phyloP scores from a whole-genome alignment of 1,140 invertebrate genomes.

The Aphelinus atriplicis region DNA sequence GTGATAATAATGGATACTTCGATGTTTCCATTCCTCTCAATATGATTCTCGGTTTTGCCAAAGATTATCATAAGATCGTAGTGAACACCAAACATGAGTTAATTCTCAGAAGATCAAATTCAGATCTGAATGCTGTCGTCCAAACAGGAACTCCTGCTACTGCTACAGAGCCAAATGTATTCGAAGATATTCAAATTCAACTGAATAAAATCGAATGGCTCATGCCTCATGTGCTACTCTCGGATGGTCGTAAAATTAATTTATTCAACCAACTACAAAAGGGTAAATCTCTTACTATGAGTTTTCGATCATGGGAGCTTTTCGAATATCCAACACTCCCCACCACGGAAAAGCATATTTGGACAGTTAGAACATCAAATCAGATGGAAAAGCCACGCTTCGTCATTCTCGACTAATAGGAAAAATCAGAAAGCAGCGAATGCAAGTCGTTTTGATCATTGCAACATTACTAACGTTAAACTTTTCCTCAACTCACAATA shows the following conservation, averaged over 20 bases:
- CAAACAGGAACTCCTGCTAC: slow-evolving; percentile 11
- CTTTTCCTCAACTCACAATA: too few relatives aligned
- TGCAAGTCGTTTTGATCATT: background rate
- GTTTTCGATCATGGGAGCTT: slow-evolving; percentile 56
- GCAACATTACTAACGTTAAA: too few relatives aligned
- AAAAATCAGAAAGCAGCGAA: slow-evolving; percentile 28
- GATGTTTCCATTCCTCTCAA: slow-evolving; percentile 57
- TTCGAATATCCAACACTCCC: slow-evolving; percentile 57
- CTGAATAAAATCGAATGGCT: slow-evolving; percentile 42
- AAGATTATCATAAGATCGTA: slow-evolving; percentile 64
- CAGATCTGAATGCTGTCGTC: slow-evolving; percentile 42
- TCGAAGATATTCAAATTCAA: slow-evolving; percentile 37
- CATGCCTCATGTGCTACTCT: slow-evolving; percentile 39
- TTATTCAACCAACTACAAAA: slow-evolving; percentile 45
- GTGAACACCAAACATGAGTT: slow-evolving; percentile 63
- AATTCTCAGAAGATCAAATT: slow-evolving; percentile 55
- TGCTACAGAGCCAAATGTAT: background rate
- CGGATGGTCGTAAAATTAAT: slow-evolving; percentile 41
- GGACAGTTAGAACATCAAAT: slow-evolving; percentile 47
- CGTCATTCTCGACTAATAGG: slow-evolving; percentile 45
- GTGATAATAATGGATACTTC: slow-evolving; percentile 47
- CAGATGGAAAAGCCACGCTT: slow-evolving; percentile 49
- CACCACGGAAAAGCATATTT: slow-evolving; percentile 42
- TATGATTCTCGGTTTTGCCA: slow-evolving; percentile 59
- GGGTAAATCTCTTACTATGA: slow-evolving; percentile 45